Percentiles rank a stretch among this genome's conserved stretches.
Conservation (phyloP, 1,140 invertebrate species). For the Acromyrmex heyeri region DNA sequence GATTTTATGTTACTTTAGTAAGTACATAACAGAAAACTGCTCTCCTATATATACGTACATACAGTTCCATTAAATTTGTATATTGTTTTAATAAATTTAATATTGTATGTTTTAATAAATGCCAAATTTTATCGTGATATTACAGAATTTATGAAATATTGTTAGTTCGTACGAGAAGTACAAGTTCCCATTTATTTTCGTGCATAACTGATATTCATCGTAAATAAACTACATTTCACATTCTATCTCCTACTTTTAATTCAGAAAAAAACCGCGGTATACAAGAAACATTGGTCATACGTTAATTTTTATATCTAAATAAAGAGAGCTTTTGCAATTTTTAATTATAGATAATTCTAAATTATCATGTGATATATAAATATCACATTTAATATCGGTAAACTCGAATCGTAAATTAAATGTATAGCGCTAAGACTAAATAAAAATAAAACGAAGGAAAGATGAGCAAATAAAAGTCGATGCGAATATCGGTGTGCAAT, state of each 20-base stretch:
- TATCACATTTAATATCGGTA: too few relatives aligned
- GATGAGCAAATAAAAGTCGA: too few relatives aligned
- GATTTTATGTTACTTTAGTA: not conserved
- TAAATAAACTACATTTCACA: not conserved
- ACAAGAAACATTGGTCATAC: not conserved
- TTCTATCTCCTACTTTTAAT: not conserved
- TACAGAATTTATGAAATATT: not conserved
- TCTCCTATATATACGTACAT: too few relatives aligned
- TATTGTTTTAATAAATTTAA: slow-evolving; percentile 1
- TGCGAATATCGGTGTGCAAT: too few relatives aligned
- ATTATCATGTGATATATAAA: not conserved
- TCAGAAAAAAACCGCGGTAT: not conserved
- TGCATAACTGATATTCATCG: not conserved
- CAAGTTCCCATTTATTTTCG: not conserved
- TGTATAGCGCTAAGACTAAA: too few relatives aligned
- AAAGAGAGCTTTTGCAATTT: not conserved
- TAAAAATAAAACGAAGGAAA: too few relatives aligned
- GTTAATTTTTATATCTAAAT: not conserved
- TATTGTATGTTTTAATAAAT: slow-evolving; percentile 2
- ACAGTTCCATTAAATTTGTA: not conserved
- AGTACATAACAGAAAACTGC: not conserved
- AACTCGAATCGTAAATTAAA: too few relatives aligned
- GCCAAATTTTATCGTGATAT: not conserved
- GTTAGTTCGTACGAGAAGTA: not conserved
- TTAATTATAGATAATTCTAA: slow-evolving; percentile 22